Evolutionary conservation across 2,888 invertebrate genomes (phyloP).

Genomic region (Heptascelio sp.): DNA sequence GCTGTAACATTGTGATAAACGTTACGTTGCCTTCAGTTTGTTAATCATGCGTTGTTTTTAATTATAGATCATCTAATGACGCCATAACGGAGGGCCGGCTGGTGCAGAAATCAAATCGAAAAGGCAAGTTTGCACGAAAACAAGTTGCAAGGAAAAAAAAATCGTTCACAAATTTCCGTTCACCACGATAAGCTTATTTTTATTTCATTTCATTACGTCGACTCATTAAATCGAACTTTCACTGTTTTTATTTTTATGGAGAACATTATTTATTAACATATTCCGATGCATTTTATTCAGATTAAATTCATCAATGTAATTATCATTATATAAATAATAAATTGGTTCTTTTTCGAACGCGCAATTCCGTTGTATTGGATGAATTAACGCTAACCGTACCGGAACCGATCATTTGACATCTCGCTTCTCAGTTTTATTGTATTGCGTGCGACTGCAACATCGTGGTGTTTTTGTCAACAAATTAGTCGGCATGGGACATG

Average conservation of each 20-base stretch:
- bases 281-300: neutral
- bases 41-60: constrained; percentile 36
- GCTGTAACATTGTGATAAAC: no score
- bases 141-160: no score
- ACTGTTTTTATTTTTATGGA: neutral
- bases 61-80: constrained; percentile 82
- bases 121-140: constrained; percentile 77
- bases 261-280: neutral
- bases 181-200: no score
- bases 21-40: no score
- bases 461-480: no score
- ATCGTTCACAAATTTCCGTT: no score
- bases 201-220: no score
- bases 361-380: neutral
- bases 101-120: constrained; percentile 81
- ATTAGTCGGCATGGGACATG: no score
- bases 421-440: no score
- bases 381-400: no score
- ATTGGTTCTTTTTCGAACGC: neutral
- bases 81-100: constrained; percentile 82
- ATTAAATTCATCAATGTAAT: neutral
- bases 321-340: neutral
- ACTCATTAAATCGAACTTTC: neutral
- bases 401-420: no score
- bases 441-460: no score